phyloP scores from a whole-genome alignment of 2,797 vertebrate species.

The Danio choprae region DNA sequence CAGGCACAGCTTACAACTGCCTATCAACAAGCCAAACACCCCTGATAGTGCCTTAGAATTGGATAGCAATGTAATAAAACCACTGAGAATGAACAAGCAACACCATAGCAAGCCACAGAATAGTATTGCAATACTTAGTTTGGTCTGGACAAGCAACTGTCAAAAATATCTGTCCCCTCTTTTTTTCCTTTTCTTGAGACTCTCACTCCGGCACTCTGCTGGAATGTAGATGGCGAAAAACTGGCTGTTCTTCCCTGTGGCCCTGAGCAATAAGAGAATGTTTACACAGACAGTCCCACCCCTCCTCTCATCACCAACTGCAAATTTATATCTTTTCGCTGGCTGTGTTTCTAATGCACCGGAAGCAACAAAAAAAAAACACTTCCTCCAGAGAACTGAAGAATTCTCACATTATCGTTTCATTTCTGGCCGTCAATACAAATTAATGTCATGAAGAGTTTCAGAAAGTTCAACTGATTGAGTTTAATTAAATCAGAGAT shows the following conservation, averaged over 20 bases:
- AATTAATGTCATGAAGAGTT: conserved; percentile 54
- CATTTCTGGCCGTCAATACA: conserved; percentile 57
- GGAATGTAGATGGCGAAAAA: conserved; percentile 48
- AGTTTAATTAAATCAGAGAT: conserved; percentile 56
- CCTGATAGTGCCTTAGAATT: not conserved
- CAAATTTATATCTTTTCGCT: conserved; percentile 55
- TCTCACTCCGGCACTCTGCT: not conserved
- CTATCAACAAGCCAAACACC: too few species aligned
- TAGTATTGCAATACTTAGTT: not conserved
- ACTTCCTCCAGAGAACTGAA: conserved; percentile 47
- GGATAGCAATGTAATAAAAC: not conserved
- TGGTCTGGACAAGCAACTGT: not conserved
- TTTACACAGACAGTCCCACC: conserved; percentile 54
- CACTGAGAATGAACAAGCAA: not conserved
- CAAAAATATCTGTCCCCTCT: not conserved
- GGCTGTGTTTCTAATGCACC: conserved; percentile 50
- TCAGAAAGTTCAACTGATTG: conserved; percentile 57
- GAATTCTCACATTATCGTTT: conserved; percentile 56
- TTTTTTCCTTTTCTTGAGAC: not conserved
- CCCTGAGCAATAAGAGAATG: conserved; percentile 60
- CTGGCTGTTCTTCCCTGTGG: conserved; percentile 48
- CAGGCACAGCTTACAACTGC: too few species aligned
- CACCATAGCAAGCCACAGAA: not conserved
- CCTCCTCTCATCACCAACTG: conserved; percentile 53
- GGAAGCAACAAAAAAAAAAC: conserved; percentile 32